Conservation (phyloP, 37 sponge, comb jelly and placozoan genomes). For the Halichondria panicea region DNA sequence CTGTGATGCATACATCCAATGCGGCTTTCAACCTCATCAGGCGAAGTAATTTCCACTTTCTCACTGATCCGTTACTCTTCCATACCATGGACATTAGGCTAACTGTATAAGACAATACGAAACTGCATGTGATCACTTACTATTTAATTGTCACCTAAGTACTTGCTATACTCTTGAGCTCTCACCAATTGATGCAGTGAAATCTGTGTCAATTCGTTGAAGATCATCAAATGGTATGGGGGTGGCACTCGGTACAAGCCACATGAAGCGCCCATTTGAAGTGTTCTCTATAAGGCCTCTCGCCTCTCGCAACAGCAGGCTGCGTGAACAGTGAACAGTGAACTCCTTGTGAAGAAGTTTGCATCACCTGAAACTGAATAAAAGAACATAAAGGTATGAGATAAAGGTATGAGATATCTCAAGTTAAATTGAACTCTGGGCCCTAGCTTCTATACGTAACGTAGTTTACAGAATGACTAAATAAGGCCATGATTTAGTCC, state of each 20-base stretch:
- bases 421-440: neutral
- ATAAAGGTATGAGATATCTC: neutral
- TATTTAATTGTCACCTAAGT: too few relatives aligned
- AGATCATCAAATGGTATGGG: neutral
- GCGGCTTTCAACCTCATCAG: too few relatives aligned
- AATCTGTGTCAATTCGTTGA: neutral
- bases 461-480: neutral
- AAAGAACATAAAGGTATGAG: neutral
- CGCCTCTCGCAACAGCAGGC: constrained; percentile 5
- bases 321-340: constrained; percentile 14
- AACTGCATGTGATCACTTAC: too few relatives aligned
- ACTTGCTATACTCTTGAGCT: too few relatives aligned
- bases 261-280: neutral
- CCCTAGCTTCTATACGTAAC: neutral
- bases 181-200: neutral
- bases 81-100: too few relatives aligned
- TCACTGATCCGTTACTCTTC: too few relatives aligned
- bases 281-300: neutral
- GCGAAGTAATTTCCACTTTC: too few relatives aligned
- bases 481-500: too few relatives aligned
- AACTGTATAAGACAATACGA: too few relatives aligned
- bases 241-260: neutral
- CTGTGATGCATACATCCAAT: too few relatives aligned
- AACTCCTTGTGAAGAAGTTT: constrained; percentile 8
- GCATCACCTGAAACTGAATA: constrained; percentile 23